phyloP scores from a whole-genome alignment of 92 coral and sea anemone genomes.

The Phymanthus crucifer region DNA sequence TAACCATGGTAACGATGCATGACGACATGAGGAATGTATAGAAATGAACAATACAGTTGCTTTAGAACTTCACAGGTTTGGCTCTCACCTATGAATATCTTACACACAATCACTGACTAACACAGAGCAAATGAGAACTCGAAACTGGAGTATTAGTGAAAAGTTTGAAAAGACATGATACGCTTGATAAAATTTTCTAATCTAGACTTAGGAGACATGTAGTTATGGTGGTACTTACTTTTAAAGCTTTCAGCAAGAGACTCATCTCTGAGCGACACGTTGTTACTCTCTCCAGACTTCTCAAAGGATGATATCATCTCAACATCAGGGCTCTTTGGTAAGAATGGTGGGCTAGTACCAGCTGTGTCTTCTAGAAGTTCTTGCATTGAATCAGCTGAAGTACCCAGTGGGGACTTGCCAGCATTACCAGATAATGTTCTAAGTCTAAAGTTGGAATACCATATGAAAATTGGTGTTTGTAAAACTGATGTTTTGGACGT shows the following conservation, averaged over 20 bases:
- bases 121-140: too few species aligned
- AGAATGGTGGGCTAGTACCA: constrained; percentile 20
- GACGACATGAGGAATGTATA: too few species aligned
- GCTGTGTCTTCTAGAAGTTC: constrained; percentile 64
- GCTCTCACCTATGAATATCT: too few species aligned
- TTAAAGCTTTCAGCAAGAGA: constrained; percentile 56
- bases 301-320: constrained; percentile 52
- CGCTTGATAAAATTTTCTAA: too few species aligned
- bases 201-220: background rate
- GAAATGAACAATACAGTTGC: too few species aligned
- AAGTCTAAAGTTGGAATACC: constrained; percentile 33
- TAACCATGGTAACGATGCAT: too few species aligned
- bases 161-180: too few species aligned
- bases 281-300: constrained; percentile 46
- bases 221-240: constrained; percentile 22
- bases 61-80: too few species aligned
- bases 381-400: constrained; percentile 50
- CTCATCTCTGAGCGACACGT: constrained; percentile 75
- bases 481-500: too few species aligned
- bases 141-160: too few species aligned
- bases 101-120: too few species aligned
- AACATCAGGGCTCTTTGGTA: constrained; percentile 70
- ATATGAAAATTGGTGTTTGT: too few species aligned
- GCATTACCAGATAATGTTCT: constrained; percentile 47
- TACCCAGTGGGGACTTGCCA: constrained; percentile 62